phyloP scores from a whole-genome alignment of 2,888 invertebrate genomes.

The Dryococelus australis region DNA sequence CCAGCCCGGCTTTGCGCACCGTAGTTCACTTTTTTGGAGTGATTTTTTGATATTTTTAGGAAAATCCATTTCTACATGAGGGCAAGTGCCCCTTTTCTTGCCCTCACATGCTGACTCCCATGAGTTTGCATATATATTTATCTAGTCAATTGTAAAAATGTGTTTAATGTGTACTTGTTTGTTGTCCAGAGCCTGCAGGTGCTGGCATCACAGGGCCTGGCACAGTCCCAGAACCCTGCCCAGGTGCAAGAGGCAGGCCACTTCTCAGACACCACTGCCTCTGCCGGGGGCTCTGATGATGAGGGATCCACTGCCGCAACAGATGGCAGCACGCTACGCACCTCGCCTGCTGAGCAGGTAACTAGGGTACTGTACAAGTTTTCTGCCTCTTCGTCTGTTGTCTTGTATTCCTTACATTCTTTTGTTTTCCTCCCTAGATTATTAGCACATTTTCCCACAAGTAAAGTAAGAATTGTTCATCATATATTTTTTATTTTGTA shows the following conservation, averaged over 20 bases:
- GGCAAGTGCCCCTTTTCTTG: too few relatives aligned
- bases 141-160: too few relatives aligned
- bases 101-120: too few relatives aligned
- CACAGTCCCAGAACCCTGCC: conserved; percentile 54
- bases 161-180: too few relatives aligned
- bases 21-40: too few relatives aligned
- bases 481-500: too few relatives aligned
- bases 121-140: too few relatives aligned
- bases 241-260: conserved; percentile 64
- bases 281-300: conserved; percentile 90
- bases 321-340: conserved; percentile 90
- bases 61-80: too few relatives aligned
- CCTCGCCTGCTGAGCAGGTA: conserved; percentile 78
- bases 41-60: too few relatives aligned
- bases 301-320: conserved; percentile 96
- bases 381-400: background rate
- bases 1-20: too few relatives aligned
- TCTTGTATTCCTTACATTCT: background rate
- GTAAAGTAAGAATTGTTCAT: too few relatives aligned
- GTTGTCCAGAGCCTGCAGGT: conserved; percentile 61
- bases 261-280: conserved; percentile 83
- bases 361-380: conserved; percentile 21
- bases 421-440: background rate
- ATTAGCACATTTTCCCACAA: background rate
- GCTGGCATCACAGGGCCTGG: conserved; percentile 55